Evolutionary conservation across 1,140 invertebrate genomes (phyloP).

Genomic region (Bombus waltoni): DNA sequence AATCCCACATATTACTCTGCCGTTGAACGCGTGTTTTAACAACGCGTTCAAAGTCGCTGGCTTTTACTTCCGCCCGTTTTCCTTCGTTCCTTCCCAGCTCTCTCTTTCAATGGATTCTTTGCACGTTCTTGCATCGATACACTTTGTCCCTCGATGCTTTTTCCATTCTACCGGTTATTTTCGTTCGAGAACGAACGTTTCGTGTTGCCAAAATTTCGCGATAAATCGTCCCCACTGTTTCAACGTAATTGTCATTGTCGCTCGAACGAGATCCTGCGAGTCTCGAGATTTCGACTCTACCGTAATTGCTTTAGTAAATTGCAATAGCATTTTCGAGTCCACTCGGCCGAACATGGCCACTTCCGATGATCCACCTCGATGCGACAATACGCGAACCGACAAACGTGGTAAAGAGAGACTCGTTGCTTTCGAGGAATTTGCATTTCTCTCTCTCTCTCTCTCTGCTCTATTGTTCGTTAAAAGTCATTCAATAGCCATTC

Average conservation of each 20-base stretch:
- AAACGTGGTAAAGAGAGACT: neutral
- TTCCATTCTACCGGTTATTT: neutral
- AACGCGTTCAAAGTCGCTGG: neutral
- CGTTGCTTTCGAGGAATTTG: conserved; percentile 30
- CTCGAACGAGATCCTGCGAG: too few species aligned
- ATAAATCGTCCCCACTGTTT: neutral
- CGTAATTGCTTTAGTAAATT: neutral
- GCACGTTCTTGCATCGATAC: neutral
- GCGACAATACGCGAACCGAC: neutral
- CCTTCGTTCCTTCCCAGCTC: neutral
- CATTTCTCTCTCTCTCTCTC: conserved; percentile 11
- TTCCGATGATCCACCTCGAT: conserved; percentile 1
- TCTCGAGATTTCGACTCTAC: too few species aligned
- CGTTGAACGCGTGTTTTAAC: conserved; percentile 20
- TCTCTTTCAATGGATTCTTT: too few species aligned
- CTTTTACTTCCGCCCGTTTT: neutral
- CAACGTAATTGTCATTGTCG: too few species aligned
- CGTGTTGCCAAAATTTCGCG: neutral
- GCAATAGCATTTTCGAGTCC: neutral
- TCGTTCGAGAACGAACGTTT: neutral
- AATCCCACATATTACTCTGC: conserved; percentile 14
- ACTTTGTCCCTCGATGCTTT: neutral
- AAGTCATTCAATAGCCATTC: conserved; percentile 63
- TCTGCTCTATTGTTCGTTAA: conserved; percentile 57
- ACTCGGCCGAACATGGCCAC: neutral